phyloP scores from a whole-genome alignment of 2,888 invertebrate species.

The Hemithea aestivaria region DNA sequence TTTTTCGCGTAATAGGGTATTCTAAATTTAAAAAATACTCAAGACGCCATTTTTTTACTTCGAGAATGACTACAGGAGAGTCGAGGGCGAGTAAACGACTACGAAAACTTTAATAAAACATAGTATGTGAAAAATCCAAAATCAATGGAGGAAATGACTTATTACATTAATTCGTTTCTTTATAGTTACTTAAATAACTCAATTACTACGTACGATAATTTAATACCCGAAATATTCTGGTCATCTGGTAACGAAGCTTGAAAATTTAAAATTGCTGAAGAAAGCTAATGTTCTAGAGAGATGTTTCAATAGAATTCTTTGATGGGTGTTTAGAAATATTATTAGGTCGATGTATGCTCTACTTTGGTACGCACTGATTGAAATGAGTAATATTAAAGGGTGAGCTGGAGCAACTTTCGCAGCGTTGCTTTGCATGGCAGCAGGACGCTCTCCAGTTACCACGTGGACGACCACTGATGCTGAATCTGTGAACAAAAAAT shows the following conservation, averaged over 20 bases:
- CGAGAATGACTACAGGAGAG: too few relatives aligned
- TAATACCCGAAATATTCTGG: conserved; percentile 32
- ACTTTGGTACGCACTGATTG: conserved; percentile 16
- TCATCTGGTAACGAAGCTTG: conserved; percentile 57
- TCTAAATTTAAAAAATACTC: too few relatives aligned
- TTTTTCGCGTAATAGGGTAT: too few relatives aligned
- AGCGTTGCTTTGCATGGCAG: conserved; percentile 79
- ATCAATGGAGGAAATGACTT: conserved; percentile 23
- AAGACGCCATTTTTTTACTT: too few relatives aligned
- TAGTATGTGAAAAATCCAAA: conserved; percentile 1
- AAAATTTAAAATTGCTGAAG: conserved; percentile 37
- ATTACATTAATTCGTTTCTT: conserved; percentile 65
- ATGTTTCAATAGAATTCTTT: conserved; percentile 28
- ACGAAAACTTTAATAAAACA: too few relatives aligned
- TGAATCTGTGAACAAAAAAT: conserved; percentile 77
- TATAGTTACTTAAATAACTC: conserved; percentile 28
- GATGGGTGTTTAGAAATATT: conserved; percentile 30
- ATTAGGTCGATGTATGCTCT: conserved; percentile 26
- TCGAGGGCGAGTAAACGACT: too few relatives aligned
- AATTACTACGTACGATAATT: conserved; percentile 9
- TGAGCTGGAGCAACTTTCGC: conserved; percentile 6
- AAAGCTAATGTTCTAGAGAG: conserved; percentile 28
- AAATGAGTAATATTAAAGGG: conserved; percentile 14
- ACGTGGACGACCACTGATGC: conserved; percentile 91
- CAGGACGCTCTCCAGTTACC: conserved; percentile 86